These are phyloP conservation scores for Hipparchia semele DNA, from an alignment of 2,888 invertebrate genomes.

Conservation along the genomic window DNA sequence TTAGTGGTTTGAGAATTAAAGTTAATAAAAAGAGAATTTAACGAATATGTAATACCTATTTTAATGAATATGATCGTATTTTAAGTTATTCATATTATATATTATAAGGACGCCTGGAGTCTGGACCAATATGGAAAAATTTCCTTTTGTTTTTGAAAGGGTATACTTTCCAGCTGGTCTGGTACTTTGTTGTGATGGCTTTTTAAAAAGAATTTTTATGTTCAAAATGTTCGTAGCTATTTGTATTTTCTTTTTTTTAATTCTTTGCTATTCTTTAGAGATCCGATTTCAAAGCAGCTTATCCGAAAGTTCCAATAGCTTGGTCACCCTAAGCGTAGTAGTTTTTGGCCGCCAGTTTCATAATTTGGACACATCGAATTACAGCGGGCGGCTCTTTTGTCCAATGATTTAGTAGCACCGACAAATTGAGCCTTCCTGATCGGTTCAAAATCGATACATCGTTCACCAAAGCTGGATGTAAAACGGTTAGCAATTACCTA, in stretches of 20 bases:
- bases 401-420: conserved; percentile 77
- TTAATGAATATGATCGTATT: no score
- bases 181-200: no score
- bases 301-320: background rate
- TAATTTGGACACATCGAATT: conserved; percentile 81
- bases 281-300: background rate
- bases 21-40: no score
- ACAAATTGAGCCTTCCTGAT: conserved; percentile 73
- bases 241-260: background rate
- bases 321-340: conserved; percentile 5
- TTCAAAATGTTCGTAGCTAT: no score
- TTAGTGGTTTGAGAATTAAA: no score
- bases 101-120: no score
- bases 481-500: conserved; percentile 75
- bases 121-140: no score
- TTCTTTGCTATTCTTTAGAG: conserved; percentile 12
- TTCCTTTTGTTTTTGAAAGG: no score
- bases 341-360: conserved; percentile 47
- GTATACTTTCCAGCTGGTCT: no score
- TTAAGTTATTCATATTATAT: no score
- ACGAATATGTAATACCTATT: no score
- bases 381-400: conserved; percentile 78
- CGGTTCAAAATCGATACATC: conserved; percentile 59
- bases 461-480: conserved; percentile 58
- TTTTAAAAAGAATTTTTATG: no score